These are phyloP conservation scores for Augochlora pura DNA, from an alignment of 1,140 invertebrate genomes.

Conservation along the genomic window DNA sequence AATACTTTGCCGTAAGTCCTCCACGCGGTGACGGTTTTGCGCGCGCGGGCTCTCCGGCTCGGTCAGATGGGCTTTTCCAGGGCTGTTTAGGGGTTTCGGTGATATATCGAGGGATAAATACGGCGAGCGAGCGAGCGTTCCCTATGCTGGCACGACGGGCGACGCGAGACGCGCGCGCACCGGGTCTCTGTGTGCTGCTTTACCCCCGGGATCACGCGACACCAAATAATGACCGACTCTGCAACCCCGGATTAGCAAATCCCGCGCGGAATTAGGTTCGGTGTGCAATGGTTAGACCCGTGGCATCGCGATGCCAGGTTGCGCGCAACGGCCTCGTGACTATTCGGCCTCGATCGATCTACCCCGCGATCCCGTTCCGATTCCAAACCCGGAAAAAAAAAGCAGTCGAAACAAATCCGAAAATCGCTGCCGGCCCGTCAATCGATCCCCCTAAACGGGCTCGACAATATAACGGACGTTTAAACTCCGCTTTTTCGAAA, in stretches of 20 bases:
- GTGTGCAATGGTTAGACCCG: constrained; percentile 44
- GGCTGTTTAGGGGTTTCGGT: constrained; percentile 58
- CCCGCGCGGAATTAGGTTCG: constrained; percentile 65
- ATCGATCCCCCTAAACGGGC: no score
- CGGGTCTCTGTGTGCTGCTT: constrained; percentile 53
- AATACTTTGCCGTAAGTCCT: constrained; percentile 45
- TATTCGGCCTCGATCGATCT: constrained; percentile 43
- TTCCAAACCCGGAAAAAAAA: background rate
- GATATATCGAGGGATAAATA: constrained; percentile 68
- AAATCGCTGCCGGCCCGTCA: no score
- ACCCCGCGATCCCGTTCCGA: background rate
- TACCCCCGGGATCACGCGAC: constrained; percentile 62
- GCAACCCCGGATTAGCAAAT: constrained; percentile 68
- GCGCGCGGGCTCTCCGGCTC: constrained; percentile 47
- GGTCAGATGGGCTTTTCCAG: constrained; percentile 59
- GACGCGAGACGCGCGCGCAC: no score
- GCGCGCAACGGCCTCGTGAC: constrained; percentile 39
- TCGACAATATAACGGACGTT: no score
- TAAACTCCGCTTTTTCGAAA: no score
- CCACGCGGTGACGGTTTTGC: constrained; percentile 28
- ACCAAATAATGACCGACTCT: constrained; percentile 69
- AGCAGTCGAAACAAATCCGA: background rate
- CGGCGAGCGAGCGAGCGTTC: constrained; percentile 58
- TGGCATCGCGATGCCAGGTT: constrained; percentile 54
- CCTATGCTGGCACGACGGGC: constrained; percentile 10